Conservation (phyloP, 1,140 invertebrate genomes). For the Zaprionus kolodkinae region DNA sequence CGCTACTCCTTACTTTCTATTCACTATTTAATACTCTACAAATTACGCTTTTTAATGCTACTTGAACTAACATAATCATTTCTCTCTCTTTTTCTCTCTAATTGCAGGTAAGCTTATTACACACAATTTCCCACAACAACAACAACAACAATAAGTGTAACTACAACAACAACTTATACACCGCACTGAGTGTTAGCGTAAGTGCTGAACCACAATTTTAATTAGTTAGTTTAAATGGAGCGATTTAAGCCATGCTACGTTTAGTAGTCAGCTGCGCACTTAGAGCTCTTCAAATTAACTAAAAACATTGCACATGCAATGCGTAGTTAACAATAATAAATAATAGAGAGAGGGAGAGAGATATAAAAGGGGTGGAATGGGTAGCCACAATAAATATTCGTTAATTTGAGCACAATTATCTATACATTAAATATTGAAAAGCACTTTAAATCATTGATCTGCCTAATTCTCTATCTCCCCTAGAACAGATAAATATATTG, state of each 20-base stretch:
- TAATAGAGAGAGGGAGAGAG: constrained; percentile 30
- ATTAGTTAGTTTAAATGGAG: constrained; percentile 72
- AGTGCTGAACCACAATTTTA: constrained; percentile 79
- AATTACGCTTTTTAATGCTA: not conserved
- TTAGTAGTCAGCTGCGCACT: constrained; percentile 32
- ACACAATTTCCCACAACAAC: constrained; percentile 46
- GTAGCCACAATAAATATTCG: constrained; percentile 51
- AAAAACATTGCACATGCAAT: constrained; percentile 41
- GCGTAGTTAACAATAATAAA: constrained; percentile 77
- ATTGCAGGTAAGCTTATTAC: constrained; percentile 81
- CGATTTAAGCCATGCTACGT: constrained; percentile 24
- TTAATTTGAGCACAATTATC: constrained; percentile 63
- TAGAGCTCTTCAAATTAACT: constrained; percentile 26
- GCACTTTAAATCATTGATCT: constrained; percentile 29
- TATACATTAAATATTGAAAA: constrained; percentile 75
- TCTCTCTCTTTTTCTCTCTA: constrained; percentile 64
- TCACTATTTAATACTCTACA: not conserved
- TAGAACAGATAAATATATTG: constrained; percentile 2
- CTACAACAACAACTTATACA: constrained; percentile 30
- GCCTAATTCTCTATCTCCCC: not conserved
- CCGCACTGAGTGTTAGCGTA: constrained; percentile 53
- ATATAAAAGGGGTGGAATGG: not conserved
- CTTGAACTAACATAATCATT: constrained; percentile 46
- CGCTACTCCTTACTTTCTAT: too few relatives aligned
- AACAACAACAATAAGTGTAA: constrained; percentile 18